Conservation (phyloP, 2,113 vertebrate species). For the Stegostoma tigrinum region DNA sequence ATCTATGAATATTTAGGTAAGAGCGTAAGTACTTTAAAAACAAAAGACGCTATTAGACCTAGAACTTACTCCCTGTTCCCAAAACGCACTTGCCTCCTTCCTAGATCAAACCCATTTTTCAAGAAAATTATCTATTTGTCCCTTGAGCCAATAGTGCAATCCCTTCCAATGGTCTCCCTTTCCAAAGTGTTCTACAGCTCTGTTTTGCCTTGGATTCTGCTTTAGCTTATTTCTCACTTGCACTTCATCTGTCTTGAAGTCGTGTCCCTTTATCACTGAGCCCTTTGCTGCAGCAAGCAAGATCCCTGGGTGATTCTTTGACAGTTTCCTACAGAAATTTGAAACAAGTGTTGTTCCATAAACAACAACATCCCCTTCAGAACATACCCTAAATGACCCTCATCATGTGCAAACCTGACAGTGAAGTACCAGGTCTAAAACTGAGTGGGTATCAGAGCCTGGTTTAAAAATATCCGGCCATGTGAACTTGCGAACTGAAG, state of each 20-base stretch:
- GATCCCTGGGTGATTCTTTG: neutral
- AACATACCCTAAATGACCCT: neutral
- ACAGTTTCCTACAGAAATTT: neutral
- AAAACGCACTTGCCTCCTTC: neutral
- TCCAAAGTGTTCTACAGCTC: neutral
- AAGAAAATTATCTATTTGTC: neutral
- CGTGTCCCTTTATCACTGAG: neutral
- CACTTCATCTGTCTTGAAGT: neutral
- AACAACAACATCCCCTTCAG: neutral
- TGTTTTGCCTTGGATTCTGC: neutral
- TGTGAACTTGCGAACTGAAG: neutral
- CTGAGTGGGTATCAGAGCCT: neutral
- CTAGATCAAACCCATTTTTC: neutral
- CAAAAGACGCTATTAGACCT: neutral
- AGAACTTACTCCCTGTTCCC: neutral
- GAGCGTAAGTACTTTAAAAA: neutral
- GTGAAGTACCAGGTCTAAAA: neutral
- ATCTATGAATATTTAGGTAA: neutral
- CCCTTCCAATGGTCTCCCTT: too few species aligned
- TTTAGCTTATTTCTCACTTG: neutral
- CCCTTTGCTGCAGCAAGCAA: neutral
- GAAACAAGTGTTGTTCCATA: neutral
- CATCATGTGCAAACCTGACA: neutral
- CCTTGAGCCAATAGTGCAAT: neutral
- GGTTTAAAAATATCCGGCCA: neutral